Evolutionary conservation across 2,797 vertebrate species (phyloP).

Genomic region (Gymnoscopelus braueri): DNA sequence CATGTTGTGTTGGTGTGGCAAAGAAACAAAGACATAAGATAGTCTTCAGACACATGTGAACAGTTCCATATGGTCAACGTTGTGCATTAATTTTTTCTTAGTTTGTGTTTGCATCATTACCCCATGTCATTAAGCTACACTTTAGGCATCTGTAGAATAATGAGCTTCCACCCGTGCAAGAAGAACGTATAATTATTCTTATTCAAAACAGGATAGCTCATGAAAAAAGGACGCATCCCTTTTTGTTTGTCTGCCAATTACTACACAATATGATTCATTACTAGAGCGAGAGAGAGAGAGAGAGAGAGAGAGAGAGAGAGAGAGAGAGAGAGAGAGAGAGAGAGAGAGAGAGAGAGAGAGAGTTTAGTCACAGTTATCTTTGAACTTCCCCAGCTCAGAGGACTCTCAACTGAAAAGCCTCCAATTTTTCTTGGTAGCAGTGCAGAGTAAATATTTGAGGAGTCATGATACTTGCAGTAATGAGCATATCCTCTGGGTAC

Average conservation of each 20-base stretch:
- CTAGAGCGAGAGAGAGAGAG: too few relatives aligned
- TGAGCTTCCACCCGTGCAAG: conserved; percentile 16
- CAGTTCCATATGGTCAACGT: conserved; percentile 44
- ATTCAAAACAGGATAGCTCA: neutral
- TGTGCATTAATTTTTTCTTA: neutral
- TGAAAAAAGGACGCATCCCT: neutral
- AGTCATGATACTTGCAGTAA: conserved; percentile 10
- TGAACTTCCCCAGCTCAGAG: neutral
- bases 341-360: too few relatives aligned
- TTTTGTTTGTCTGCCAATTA: neutral
- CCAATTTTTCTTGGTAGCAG: neutral
- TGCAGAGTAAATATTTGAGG: conserved; percentile 7
- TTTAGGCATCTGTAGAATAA: conserved; percentile 26
- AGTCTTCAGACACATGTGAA: conserved; percentile 3
- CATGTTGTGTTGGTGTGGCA: conserved; percentile 15
- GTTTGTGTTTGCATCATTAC: conserved; percentile 44
- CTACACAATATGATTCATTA: neutral
- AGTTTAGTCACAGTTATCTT: conserved; percentile 6
- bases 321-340: too few relatives aligned
- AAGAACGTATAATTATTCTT: neutral
- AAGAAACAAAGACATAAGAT: conserved; percentile 21
- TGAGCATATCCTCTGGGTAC: conserved; percentile 10
- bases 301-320: too few relatives aligned
- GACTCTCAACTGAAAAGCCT: neutral
- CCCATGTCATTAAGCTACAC: conserved; percentile 28